Evolutionary conservation across 64 coral and sea anemone genomes (phyloP).

Genomic region (Stichodactyla mertensii): DNA sequence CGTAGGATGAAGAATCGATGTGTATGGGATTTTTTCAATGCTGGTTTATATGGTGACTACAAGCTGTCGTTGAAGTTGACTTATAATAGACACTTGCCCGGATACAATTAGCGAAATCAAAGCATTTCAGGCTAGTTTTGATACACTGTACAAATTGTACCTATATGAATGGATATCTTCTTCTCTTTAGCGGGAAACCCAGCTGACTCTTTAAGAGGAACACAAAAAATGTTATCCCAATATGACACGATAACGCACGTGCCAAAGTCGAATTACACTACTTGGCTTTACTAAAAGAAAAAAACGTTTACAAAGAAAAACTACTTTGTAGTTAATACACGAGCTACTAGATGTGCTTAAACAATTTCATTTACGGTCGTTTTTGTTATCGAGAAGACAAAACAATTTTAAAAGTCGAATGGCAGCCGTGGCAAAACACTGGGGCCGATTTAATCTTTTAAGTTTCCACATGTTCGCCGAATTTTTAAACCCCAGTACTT

Average conservation of each 20-base stretch:
- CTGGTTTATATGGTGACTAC: constrained; percentile 1
- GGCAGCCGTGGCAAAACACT: not conserved
- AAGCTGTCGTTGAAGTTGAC: not conserved
- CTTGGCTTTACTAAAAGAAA: not conserved
- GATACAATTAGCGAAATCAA: constrained; percentile 10
- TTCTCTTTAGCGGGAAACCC: not conserved
- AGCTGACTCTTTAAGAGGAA: not conserved
- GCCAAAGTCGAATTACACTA: not conserved
- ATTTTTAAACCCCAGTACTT: not conserved
- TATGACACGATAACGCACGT: not conserved
- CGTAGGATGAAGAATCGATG: not conserved
- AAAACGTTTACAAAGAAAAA: not conserved
- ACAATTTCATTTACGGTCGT: not conserved
- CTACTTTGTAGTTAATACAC: not conserved
- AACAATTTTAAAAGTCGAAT: constrained; percentile 4
- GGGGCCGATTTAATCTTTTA: not conserved
- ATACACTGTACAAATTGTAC: not conserved
- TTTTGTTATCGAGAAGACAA: not conserved
- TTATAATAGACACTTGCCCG: constrained; percentile 2
- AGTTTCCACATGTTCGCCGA: not conserved
- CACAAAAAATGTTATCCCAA: not conserved
- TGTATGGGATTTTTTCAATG: not conserved
- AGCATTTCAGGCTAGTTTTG: not conserved
- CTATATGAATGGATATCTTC: not conserved
- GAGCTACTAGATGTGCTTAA: not conserved